phyloP scores from a whole-genome alignment of 2,797 vertebrate species.

The Lateolabrax maculatus region DNA sequence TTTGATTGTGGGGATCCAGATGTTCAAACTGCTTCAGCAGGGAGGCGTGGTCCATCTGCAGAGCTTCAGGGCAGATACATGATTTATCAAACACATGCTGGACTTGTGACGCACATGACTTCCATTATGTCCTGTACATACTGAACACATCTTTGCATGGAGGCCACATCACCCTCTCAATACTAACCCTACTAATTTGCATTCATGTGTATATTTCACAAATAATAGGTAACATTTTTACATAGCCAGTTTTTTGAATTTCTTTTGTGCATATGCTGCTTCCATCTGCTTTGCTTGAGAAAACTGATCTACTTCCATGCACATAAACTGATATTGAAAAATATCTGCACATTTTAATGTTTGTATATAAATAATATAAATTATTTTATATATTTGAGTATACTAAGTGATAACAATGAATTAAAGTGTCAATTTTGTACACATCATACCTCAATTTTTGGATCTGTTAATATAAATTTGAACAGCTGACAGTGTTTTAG shows the following conservation, averaged over 20 bases:
- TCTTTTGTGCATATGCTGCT: not conserved
- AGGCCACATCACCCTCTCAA: not conserved
- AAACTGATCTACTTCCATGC: not conserved
- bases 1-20: constrained; percentile 93
- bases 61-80: constrained; percentile 74
- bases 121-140: not conserved
- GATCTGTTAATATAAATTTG: not conserved
- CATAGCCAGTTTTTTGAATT: not conserved
- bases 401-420: not conserved
- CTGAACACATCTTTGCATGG: not conserved
- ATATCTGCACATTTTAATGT: not conserved
- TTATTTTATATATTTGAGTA: not conserved
- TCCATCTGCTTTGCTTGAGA: not conserved
- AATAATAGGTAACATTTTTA: not conserved
- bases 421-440: not conserved
- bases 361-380: too few species aligned
- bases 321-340: not conserved
- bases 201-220: not conserved
- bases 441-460: not conserved
- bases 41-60: constrained; percentile 90
- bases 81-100: not conserved
- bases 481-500: not conserved
- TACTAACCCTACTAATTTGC: not conserved
- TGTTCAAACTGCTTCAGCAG: constrained; percentile 95
- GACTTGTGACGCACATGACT: not conserved